Evolutionary conservation across 2,888 invertebrate species (phyloP).

Genomic region (Patella caerulea): DNA sequence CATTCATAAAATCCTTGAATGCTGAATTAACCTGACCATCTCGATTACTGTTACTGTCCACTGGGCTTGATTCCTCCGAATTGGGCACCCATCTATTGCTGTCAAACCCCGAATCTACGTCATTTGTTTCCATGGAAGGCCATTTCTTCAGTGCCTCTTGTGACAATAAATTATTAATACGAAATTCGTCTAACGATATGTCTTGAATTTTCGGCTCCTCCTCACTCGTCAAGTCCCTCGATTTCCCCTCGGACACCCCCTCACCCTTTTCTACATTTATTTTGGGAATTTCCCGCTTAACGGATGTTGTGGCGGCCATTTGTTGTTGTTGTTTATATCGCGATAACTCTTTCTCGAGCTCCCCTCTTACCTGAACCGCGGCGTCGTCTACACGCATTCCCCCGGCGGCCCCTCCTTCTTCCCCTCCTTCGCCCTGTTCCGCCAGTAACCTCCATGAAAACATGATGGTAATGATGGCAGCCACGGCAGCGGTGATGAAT

Average conservation of each 20-base stretch:
- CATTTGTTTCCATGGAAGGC: background rate
- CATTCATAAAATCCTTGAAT: background rate
- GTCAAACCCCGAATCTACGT: background rate
- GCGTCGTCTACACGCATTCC: constrained; percentile 14
- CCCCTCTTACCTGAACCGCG: constrained; percentile 13
- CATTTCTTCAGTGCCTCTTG: background rate
- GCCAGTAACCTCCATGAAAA: constrained; percentile 67
- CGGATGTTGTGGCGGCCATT: background rate
- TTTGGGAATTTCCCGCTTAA: too few species aligned
- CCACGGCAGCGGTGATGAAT: constrained; percentile 67
- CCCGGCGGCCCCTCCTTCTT: constrained; percentile 11
- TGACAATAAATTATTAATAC: background rate
- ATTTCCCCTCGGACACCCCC: constrained; percentile 20
- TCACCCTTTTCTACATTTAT: constrained; percentile 26
- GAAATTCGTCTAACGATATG: background rate
- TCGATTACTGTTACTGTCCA: background rate
- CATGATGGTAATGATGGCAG: constrained; percentile 67
- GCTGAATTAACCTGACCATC: background rate
- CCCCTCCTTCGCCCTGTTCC: constrained; percentile 48
- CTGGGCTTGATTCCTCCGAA: background rate
- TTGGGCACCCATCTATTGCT: background rate
- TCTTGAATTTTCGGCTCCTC: background rate
- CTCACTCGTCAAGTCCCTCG: background rate
- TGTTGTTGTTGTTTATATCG: constrained; percentile 4
- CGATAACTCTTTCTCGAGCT: constrained; percentile 11